phyloP scores from a whole-genome alignment of 2,797 vertebrate species.

The Avahi laniger region DNA sequence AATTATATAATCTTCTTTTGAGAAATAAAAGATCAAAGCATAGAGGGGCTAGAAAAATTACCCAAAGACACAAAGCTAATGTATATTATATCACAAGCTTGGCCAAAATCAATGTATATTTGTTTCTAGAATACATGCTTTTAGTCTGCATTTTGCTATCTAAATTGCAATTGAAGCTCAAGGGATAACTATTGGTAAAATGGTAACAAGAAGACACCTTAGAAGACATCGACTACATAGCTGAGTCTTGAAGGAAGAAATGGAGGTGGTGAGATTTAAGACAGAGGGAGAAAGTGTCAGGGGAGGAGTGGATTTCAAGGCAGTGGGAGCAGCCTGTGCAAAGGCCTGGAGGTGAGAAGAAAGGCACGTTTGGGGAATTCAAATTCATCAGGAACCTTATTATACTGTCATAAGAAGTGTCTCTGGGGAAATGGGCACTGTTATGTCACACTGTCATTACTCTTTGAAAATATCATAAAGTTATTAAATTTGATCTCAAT shows the following conservation, averaged over 20 bases:
- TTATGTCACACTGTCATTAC: slow-evolving; percentile 36
- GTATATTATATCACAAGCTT: neutral
- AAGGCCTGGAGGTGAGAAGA: neutral
- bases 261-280: neutral
- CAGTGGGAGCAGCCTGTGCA: neutral
- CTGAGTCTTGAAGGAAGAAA: neutral
- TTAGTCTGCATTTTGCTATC: neutral
- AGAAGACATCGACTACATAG: neutral
- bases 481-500: slow-evolving; percentile 58
- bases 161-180: neutral
- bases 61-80: neutral
- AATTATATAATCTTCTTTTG: neutral
- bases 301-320: neutral
- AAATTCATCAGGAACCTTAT: neutral
- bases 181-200: neutral
- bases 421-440: neutral
- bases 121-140: neutral
- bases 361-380: neutral
- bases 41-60: neutral
- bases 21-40: neutral
- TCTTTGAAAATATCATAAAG: slow-evolving; percentile 47
- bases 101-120: neutral
- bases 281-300: neutral
- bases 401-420: slow-evolving; percentile 17
- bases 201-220: neutral